Base-by-base conservation (phyloP, 2,888 invertebrate species). In the Leptothorax acervorum region DNA sequence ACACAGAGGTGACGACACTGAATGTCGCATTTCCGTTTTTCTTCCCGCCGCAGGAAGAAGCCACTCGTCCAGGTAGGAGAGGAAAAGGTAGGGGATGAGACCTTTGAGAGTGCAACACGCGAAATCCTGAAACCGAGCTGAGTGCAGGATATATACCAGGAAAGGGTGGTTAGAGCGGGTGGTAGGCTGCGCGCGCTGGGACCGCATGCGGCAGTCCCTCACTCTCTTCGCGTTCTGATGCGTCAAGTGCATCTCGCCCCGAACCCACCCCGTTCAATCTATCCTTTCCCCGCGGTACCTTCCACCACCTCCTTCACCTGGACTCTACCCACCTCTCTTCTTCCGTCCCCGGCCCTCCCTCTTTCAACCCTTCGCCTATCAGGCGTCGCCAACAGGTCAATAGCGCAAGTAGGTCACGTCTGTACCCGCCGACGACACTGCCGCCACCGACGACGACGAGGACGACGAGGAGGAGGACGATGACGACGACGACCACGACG, bases 391-490 rank as follows among this genome's bases (percentile, higher is more conserved):
- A 90, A 92, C 92, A 92, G 93, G 92, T 92, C 91, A 91, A 92
- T 92, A 93, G 90, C 87, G 91, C 86, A 93, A 93, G 88, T 93
- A 87, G 93, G 93, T 93, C 93, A 94, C 86, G 91, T 91, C 85
- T 87, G 89, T 89, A 86, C 86, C 75, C 85, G 83, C 73, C 89
- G 83, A 73, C 88, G 86, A 57, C 83, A 82, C 48, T 51, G 70
- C 42, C 62, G 65, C 71, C 84, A 55, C 60, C 57, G 79, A 62
- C 68, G 70, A 78, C 82, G 66, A 84, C 87, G 85, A 62, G 63
- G 70, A 78, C 81, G 65, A 83, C 87, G 85, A 86, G 68, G 85
- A 85, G 15, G 42, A 79, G n/a, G 82, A 73, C 35, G 42, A 71
- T 23, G 18, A 65, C 31, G 42, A 66, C 66, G 63, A 65, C 88